Base-by-base conservation (phyloP, 2,888 invertebrate species). In the Lasioglossum lativentre region DNA sequence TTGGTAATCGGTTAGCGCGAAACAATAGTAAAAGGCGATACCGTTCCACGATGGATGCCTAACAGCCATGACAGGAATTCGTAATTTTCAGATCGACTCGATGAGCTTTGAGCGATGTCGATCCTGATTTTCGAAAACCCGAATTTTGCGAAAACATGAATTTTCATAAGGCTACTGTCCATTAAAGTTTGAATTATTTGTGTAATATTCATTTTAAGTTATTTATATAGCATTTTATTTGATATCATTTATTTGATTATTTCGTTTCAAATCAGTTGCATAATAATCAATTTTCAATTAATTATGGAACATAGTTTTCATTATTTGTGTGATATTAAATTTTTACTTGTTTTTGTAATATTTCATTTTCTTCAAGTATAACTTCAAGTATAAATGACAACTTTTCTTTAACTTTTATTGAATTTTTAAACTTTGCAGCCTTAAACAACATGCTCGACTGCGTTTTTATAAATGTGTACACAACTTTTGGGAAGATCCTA, bases 1-100 rank as follows among this genome's bases (percentile, higher is more conserved):
- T 82, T 81, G 82, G 88, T 92, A 92, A 92, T 92, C 90, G 88
- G 90, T 91, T 89, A 90, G 85, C 86, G 78, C 78, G 90, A 89
- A 90, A 92, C 92, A 92, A 92, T 92, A 88, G 89, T 89, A 91
- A 87, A 89, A 90, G 88, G 86, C 83, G 86, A 86, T 80, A 78
- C 83, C 87, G 87, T 89, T 88, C 80, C 75, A 80, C 63, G 59
- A 47, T 78, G 66, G 84, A 52, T 83, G 87, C 45, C 82, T 45
- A 81, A 80, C 68, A 75, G 83, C 81, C 86, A 80, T 83, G 92
- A 73, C 83, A 81, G 86, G 90, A 92, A 92, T 92, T 87, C 78
- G 79, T 85, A 85, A 92, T 89, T 89, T 63, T 82, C 73, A 78
- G 83, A 87, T 88, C 84, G 77, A 66, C 45, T 73, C 71, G 70